Conservation (phyloP, 2,797 vertebrate species). For the Artibeus lituratus region DNA sequence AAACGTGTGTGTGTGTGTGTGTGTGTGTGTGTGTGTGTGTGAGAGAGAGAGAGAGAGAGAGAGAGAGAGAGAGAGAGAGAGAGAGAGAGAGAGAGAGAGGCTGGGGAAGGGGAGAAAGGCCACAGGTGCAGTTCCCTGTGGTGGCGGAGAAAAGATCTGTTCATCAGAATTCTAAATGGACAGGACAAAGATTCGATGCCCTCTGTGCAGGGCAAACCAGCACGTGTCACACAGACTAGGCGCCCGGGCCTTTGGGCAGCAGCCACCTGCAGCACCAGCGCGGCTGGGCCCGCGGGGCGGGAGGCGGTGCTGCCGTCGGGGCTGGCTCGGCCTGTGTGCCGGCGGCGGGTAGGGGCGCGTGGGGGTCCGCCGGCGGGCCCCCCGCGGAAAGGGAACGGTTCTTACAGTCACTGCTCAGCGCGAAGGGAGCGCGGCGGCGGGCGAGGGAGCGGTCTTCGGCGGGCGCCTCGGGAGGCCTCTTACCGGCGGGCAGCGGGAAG, state of each 20-base stretch:
- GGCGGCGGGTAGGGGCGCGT: constrained; percentile 65
- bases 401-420: constrained; percentile 86
- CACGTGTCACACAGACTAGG: background rate
- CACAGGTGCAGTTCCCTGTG: background rate
- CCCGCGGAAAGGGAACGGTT: constrained; percentile 77
- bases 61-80: background rate
- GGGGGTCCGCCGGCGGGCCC: constrained; percentile 28
- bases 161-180: background rate
- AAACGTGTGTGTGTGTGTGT: background rate
- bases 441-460: constrained; percentile 84
- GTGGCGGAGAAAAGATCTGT: background rate
- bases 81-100: background rate
- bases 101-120: background rate
- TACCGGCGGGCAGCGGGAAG: constrained; percentile 92
- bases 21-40: background rate
- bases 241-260: background rate
- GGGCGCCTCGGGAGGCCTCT: constrained; percentile 88
- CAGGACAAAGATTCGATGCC: background rate
- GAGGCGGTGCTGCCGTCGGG: background rate
- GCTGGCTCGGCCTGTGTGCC: constrained; percentile 4
- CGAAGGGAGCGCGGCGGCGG: constrained; percentile 83
- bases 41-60: background rate
- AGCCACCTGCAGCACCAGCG: background rate
- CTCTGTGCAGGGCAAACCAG: background rate
- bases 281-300: background rate